Percentiles rank a stretch among this genome's conserved stretches.
Conservation (phyloP, 1,140 invertebrate species). For the Delia radicum region DNA sequence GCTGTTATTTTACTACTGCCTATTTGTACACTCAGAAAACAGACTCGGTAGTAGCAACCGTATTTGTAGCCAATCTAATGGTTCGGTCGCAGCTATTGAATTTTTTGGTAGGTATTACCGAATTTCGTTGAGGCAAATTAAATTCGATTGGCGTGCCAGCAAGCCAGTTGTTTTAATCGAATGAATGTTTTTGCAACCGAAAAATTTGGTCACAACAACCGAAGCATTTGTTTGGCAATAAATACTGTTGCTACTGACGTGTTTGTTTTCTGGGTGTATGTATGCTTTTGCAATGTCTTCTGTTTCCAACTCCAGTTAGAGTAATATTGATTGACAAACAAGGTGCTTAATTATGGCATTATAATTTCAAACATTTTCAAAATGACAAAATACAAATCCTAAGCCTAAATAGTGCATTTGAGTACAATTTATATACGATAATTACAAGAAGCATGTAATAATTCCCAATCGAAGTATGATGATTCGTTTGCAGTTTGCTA, state of each 20-base stretch:
- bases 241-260: background rate
- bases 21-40: too few species aligned
- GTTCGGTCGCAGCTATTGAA: too few species aligned
- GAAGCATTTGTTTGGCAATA: background rate
- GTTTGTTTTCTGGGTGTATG: background rate
- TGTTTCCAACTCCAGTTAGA: background rate
- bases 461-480: background rate
- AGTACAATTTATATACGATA: background rate
- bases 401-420: background rate
- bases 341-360: background rate
- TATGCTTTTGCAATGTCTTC: background rate
- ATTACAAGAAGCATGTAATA: background rate
- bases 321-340: background rate
- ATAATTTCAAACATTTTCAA: background rate
- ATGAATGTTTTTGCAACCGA: background rate
- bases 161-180: background rate
- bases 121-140: too few species aligned
- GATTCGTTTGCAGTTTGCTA: background rate
- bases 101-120: too few species aligned
- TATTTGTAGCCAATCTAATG: too few species aligned
- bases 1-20: too few species aligned
- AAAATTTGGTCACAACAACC: background rate
- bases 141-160: background rate
- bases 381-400: background rate
- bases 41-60: too few species aligned